Conservation (phyloP, 2,797 vertebrate species). For the Clarias fuscus region DNA sequence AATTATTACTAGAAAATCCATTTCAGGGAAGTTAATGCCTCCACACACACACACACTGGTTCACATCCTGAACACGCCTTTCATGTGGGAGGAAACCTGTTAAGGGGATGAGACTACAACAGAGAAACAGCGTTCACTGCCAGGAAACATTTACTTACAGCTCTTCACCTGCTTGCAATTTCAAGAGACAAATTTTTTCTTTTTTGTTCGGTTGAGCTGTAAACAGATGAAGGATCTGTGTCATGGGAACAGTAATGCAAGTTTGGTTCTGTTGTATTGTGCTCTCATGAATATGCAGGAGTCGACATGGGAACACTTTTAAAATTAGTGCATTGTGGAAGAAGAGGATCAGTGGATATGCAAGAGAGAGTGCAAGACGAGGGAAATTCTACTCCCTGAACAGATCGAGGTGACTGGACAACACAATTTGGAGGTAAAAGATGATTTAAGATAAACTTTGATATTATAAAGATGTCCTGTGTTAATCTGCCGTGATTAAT, state of each 20-base stretch:
- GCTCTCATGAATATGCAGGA: slow-evolving; percentile 11
- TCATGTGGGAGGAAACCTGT: slow-evolving; percentile 31
- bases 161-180: slow-evolving; percentile 33
- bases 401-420: slow-evolving; percentile 12
- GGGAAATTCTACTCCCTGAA: slow-evolving; percentile 9
- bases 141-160: slow-evolving; percentile 5
- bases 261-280: neutral
- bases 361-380: slow-evolving; percentile 29
- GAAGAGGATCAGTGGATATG: slow-evolving; percentile 24
- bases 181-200: neutral
- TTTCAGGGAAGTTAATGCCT: neutral
- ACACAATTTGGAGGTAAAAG: slow-evolving; percentile 41
- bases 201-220: neutral
- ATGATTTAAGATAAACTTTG: neutral
- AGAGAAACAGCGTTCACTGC: neutral
- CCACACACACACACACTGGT: neutral
- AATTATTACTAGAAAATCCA: neutral
- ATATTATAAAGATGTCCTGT: neutral
- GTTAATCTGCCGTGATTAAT: neutral
- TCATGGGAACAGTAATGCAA: neutral
- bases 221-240: neutral
- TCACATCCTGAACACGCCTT: slow-evolving; percentile 25
- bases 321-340: neutral
- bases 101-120: slow-evolving; percentile 14
- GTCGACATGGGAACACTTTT: slow-evolving; percentile 19